These are phyloP conservation scores for Ginglymostoma cirratum DNA, from an alignment of 2,113 vertebrate species.

Conservation along the genomic window DNA sequence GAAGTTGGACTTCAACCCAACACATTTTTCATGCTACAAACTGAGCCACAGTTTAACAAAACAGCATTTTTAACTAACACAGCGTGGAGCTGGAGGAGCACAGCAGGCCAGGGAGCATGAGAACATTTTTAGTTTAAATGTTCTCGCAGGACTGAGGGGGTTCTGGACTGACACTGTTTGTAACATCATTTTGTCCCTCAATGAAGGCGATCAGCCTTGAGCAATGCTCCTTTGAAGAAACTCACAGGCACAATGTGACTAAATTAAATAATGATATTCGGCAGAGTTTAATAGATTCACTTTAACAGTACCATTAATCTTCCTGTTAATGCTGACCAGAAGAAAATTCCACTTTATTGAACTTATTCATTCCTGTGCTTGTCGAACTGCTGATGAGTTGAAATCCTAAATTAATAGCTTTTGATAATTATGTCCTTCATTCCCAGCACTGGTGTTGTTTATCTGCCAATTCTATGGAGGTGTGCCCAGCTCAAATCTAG, in stretches of 20 bases:
- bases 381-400: neutral
- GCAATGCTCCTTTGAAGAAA: neutral
- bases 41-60: neutral
- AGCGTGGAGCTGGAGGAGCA: too few species aligned
- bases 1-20: neutral
- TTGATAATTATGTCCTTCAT: neutral
- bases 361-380: neutral
- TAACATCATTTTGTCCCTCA: neutral
- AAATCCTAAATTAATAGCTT: neutral
- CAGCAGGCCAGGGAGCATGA: too few species aligned
- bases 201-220: neutral
- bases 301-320: neutral
- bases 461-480: neutral
- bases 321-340: neutral
- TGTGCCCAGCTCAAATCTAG: neutral
- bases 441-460: neutral
- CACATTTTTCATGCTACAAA: neutral
- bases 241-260: neutral
- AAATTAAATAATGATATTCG: neutral
- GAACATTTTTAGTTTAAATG: neutral
- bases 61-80: neutral
- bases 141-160: neutral
- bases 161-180: neutral
- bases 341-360: neutral
- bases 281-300: neutral